These are phyloP conservation scores for Pampus argenteus DNA, from an alignment of 2,797 vertebrate genomes.

Conservation along the genomic window DNA sequence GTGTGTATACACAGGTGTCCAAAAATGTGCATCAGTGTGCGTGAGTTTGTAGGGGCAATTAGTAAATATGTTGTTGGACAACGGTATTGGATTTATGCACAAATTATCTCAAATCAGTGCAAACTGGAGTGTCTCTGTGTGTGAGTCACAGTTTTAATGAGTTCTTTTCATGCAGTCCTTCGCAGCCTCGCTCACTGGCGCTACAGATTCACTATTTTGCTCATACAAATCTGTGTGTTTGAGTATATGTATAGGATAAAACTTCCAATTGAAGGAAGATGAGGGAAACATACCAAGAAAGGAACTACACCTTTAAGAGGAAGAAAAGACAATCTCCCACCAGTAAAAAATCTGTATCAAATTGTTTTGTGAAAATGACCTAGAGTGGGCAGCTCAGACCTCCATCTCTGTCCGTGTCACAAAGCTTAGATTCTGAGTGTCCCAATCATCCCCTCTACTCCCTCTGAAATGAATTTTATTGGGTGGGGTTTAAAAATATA, in stretches of 20 bases:
- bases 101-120: conserved; percentile 79
- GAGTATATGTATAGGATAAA: conserved; percentile 64
- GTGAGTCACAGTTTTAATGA: conserved; percentile 82
- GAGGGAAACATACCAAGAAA: conserved; percentile 49
- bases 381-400: conserved; percentile 68
- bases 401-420: conserved; percentile 68
- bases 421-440: conserved; percentile 67
- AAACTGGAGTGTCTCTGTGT: conserved; percentile 56
- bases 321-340: conserved; percentile 65
- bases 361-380: conserved; percentile 78
- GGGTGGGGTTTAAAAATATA: conserved; percentile 75
- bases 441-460: conserved; percentile 54
- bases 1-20: conserved; percentile 21
- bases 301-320: conserved; percentile 60
- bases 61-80: conserved; percentile 82
- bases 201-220: conserved; percentile 74
- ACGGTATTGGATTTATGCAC: conserved; percentile 78
- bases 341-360: conserved; percentile 69
- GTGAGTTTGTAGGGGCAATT: conserved; percentile 70
- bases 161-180: conserved; percentile 79
- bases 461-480: conserved; percentile 71
- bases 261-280: conserved; percentile 55
- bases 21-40: conserved; percentile 1
- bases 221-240: conserved; percentile 66
- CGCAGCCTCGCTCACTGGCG: conserved; percentile 61